Evolutionary conservation across 2,888 invertebrate species (phyloP).

Genomic region (Drosophila bunnanda): DNA sequence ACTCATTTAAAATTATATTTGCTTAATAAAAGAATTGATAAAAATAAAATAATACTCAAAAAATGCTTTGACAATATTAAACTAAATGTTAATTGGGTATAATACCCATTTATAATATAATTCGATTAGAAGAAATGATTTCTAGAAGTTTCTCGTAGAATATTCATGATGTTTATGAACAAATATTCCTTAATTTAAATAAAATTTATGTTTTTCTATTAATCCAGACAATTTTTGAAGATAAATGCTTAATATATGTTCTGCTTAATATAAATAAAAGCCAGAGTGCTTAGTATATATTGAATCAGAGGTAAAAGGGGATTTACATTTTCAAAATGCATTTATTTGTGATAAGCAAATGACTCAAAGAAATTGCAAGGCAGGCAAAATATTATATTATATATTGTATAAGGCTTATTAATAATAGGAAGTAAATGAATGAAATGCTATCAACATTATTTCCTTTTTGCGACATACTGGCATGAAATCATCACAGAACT

Average conservation of each 20-base stretch:
- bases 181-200: too few species aligned
- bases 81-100: background rate
- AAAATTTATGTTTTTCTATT: too few species aligned
- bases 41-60: background rate
- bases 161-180: background rate
- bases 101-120: too few species aligned
- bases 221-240: too few species aligned
- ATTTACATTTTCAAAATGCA: constrained; percentile 2
- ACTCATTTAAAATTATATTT: background rate
- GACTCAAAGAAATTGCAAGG: constrained; percentile 12
- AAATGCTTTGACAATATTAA: too few species aligned
- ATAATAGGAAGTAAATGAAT: constrained; percentile 9
- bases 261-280: background rate
- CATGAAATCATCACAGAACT: constrained; percentile 3
- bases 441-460: constrained; percentile 3
- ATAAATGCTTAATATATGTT: background rate
- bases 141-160: background rate
- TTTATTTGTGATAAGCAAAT: constrained; percentile 5
- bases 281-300: background rate
- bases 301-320: background rate
- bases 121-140: too few species aligned
- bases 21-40: background rate
- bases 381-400: background rate
- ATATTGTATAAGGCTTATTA: background rate
- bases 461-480: constrained; percentile 2